These are phyloP conservation scores for Acleris cristana DNA, from an alignment of 2,888 invertebrate genomes.

Conservation along the genomic window DNA sequence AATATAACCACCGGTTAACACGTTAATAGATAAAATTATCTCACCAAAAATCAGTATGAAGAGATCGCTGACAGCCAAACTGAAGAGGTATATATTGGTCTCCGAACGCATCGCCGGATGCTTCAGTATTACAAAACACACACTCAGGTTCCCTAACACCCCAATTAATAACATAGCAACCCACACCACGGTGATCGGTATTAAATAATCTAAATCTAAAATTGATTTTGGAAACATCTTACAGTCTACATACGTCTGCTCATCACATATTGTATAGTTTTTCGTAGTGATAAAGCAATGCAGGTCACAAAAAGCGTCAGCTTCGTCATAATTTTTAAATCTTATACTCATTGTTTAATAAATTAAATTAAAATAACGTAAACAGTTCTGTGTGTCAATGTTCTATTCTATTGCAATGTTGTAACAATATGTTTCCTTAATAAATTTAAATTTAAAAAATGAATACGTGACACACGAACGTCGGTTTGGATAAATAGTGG, in stretches of 20 bases:
- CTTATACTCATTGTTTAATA: not conserved
- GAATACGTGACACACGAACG: not conserved
- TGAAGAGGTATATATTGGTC: slow-evolving; percentile 92
- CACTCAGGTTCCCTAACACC: slow-evolving; percentile 88
- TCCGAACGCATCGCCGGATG: slow-evolving; percentile 90
- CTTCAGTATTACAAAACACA: slow-evolving; percentile 89
- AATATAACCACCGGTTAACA: no score
- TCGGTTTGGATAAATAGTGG: not conserved
- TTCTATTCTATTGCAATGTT: no score
- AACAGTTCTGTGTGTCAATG: no score
- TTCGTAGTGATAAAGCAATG: slow-evolving; percentile 8
- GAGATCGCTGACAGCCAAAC: slow-evolving; percentile 90
- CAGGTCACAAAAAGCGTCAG: not conserved
- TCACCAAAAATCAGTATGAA: slow-evolving; percentile 88
- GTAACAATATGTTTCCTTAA: no score
- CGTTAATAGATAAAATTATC: not conserved
- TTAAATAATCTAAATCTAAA: slow-evolving; percentile 37
- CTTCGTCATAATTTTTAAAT: not conserved
- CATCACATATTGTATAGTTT: slow-evolving; percentile 12
- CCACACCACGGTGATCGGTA: slow-evolving; percentile 77
- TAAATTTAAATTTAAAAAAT: no score
- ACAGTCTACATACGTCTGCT: slow-evolving; percentile 12
- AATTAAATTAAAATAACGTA: no score
- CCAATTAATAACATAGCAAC: slow-evolving; percentile 88
- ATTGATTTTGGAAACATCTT: slow-evolving; percentile 21